Percentiles rank a stretch among this genome's conserved stretches.
Evolutionary conservation across 2,113 vertebrate species (phyloP).

Genomic region (Telmatochromis brachygnathus): DNA sequence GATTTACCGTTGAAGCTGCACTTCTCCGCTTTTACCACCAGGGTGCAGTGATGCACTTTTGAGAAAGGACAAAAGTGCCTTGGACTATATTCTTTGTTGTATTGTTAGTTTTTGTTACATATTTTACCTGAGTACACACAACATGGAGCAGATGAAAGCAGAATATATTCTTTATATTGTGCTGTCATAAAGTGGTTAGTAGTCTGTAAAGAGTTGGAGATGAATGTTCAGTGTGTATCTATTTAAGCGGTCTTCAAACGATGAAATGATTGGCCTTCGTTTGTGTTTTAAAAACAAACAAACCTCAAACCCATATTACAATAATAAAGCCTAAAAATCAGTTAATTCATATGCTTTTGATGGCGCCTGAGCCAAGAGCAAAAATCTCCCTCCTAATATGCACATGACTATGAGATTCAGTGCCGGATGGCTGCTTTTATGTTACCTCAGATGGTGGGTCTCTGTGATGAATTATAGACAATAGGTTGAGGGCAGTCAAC

Average conservation of each 20-base stretch:
- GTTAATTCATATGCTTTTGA: neutral
- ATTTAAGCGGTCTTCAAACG: neutral
- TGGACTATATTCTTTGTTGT: neutral
- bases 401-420: slow-evolving; percentile 23
- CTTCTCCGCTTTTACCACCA: slow-evolving; percentile 11
- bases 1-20: neutral
- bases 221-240: neutral
- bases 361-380: neutral
- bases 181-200: neutral
- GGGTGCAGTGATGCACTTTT: slow-evolving; percentile 23
- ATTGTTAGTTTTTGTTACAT: neutral
- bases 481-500: slow-evolving; percentile 55
- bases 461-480: slow-evolving; percentile 59
- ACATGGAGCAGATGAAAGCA: neutral
- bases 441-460: slow-evolving; percentile 34
- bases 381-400: slow-evolving; percentile 3
- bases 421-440: slow-evolving; percentile 37
- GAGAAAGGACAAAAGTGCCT: neutral
- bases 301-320: neutral
- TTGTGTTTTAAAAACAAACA: neutral
- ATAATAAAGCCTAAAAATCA: neutral
- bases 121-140: neutral
- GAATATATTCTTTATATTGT: neutral
- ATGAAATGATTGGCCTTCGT: neutral
- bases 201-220: neutral